A percentile compares a stretch with the other conserved stretches of the same genome.
Conservation (phyloP, 2,888 invertebrate genomes). For the Trichopoda pennipes region DNA sequence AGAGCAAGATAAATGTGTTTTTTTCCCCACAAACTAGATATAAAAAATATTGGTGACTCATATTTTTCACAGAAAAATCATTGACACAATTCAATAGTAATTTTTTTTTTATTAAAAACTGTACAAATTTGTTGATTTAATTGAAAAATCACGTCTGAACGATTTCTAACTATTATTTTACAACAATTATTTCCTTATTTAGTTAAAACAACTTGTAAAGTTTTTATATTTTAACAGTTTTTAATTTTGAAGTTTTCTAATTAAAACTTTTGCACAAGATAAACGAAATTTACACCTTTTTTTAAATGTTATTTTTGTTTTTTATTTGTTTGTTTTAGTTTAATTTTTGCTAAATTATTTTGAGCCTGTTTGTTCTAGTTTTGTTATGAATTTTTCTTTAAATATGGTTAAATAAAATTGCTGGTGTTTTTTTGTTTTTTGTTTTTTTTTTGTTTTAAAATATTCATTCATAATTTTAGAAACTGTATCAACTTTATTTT, state of each 20-base stretch:
- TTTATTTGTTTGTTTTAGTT: too few relatives aligned
- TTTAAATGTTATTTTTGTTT: neutral
- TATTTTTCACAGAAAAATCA: slow-evolving; percentile 49
- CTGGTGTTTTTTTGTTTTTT: slow-evolving; percentile 13
- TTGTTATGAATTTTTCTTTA: slow-evolving; percentile 22
- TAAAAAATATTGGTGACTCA: slow-evolving; percentile 32
- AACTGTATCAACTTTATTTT: slow-evolving; percentile 44
- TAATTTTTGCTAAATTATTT: slow-evolving; percentile 13
- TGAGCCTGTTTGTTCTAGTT: slow-evolving; percentile 16
- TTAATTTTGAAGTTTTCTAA: slow-evolving; percentile 11
- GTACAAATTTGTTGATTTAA: slow-evolving; percentile 62
- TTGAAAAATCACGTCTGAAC: slow-evolving; percentile 54
- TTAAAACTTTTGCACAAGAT: slow-evolving; percentile 36
- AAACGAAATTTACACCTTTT: slow-evolving; percentile 60
- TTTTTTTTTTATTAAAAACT: slow-evolving; percentile 39
- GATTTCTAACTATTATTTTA: slow-evolving; percentile 37
- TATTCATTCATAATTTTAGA: slow-evolving; percentile 62
- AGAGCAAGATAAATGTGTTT: neutral
- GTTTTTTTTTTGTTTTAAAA: slow-evolving; percentile 11
- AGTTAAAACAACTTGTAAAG: slow-evolving; percentile 43
- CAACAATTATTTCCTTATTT: slow-evolving; percentile 62
- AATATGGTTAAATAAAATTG: too few relatives aligned
- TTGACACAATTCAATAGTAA: slow-evolving; percentile 61
- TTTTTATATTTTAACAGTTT: neutral
- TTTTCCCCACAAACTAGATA: neutral